A percentile compares a stretch with the other conserved stretches of the same genome.
phyloP scores from a whole-genome alignment of 2,113 vertebrate species.

The Rhynchopsitta pachyrhyncha region DNA sequence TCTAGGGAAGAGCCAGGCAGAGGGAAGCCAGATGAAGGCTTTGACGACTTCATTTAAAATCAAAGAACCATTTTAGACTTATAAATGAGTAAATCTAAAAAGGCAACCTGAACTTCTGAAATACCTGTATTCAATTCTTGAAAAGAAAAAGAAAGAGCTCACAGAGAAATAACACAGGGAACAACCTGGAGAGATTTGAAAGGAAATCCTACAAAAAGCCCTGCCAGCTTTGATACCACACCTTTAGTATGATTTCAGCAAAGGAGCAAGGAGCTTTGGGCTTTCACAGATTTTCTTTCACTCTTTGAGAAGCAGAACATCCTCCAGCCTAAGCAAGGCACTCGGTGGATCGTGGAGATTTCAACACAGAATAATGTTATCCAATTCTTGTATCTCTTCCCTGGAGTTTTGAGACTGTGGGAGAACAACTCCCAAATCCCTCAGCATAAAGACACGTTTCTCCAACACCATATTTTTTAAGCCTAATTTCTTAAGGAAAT shows the following conservation, averaged over 20 bases:
- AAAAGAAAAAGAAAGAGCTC: background rate
- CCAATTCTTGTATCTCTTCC: background rate
- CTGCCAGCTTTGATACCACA: accelerated
- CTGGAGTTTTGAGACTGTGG: background rate
- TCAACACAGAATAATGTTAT: background rate
- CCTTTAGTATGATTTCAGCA: background rate
- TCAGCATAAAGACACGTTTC: accelerated
- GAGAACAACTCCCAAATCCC: background rate
- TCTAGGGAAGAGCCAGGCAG: background rate
- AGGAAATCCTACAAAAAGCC: background rate
- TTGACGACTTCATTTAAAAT: background rate
- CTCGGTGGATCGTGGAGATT: background rate
- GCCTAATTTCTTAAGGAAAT: background rate
- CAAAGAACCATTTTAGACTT: background rate
- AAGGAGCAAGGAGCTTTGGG: background rate
- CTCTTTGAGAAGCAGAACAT: background rate
- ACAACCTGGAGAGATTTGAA: background rate
- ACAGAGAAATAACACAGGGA: background rate
- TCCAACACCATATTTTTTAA: background rate
- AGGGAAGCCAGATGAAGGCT: background rate
- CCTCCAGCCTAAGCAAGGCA: background rate
- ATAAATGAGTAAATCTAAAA: background rate
- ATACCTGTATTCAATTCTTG: background rate
- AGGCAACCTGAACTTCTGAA: background rate
- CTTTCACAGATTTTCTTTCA: background rate